Percentiles rank a stretch among this genome's conserved stretches.
Evolutionary conservation across 2,888 invertebrate genomes (phyloP).

Genomic region (Flexamia atlantica): DNA sequence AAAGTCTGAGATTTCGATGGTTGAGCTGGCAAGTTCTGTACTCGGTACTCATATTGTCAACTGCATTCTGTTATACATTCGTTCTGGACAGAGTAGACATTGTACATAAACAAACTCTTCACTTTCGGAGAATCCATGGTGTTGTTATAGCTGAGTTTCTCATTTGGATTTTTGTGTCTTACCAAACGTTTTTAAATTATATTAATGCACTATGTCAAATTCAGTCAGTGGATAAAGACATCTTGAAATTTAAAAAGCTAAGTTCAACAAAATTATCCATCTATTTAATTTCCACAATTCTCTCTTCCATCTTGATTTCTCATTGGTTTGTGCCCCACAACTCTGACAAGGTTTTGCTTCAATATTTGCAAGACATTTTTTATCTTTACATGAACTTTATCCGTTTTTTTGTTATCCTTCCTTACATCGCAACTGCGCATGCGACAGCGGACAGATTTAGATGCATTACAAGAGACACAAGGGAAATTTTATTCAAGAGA

Average conservation of each 20-base stretch:
- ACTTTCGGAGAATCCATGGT: background rate
- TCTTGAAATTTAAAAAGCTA: background rate
- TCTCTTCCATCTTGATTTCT: background rate
- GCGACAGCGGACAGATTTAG: constrained; percentile 10
- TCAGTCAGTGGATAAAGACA: constrained; percentile 11
- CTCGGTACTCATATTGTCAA: background rate
- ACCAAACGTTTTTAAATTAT: background rate
- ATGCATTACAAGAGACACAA: background rate
- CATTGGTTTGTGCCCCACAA: background rate
- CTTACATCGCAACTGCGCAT: background rate
- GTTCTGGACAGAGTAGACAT: background rate
- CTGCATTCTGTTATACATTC: background rate
- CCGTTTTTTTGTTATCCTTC: background rate
- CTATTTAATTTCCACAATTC: background rate
- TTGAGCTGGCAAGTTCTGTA: constrained; percentile 4
- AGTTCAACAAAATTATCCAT: background rate
- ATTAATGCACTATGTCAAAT: background rate
- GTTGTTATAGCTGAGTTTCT: background rate
- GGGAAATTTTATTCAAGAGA: background rate
- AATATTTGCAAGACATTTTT: background rate
- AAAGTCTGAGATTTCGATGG: background rate
- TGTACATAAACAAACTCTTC: background rate
- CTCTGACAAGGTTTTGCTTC: background rate
- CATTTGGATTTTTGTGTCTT: background rate
- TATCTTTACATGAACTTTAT: background rate